phyloP scores from a whole-genome alignment of 2,797 vertebrate species.

The Mus minutoides region DNA sequence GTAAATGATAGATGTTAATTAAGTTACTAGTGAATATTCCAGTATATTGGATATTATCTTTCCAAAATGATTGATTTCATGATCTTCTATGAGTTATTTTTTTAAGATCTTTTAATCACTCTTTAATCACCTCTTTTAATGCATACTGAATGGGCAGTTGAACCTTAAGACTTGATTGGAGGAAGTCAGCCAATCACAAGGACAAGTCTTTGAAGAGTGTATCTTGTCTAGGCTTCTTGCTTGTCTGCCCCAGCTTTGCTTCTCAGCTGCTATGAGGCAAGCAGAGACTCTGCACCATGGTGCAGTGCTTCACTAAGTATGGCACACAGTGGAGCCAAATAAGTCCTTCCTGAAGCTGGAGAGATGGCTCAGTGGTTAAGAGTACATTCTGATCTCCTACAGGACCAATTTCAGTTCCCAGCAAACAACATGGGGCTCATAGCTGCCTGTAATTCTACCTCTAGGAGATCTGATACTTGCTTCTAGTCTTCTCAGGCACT shows the following conservation, averaged over 20 bases:
- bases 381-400: neutral
- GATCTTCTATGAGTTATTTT: conserved; percentile 2
- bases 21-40: conserved; percentile 10
- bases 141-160: neutral
- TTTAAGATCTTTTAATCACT: conserved; percentile 13
- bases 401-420: neutral
- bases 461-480: neutral
- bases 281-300: neutral
- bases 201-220: neutral
- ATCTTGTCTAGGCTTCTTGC: neutral
- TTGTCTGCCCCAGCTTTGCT: neutral
- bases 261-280: neutral
- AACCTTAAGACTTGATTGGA: neutral
- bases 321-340: neutral
- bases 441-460: neutral
- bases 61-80: conserved; percentile 13
- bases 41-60: conserved; percentile 1
- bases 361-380: neutral
- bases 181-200: neutral
- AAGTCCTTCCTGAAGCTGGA: neutral
- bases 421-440: neutral
- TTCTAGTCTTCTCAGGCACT: neutral
- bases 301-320: neutral
- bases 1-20: neutral
- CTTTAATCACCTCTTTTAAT: too few species aligned